Conservation (phyloP, 2,113 vertebrate genomes). For the Chamaetylas fuelleborni region DNA sequence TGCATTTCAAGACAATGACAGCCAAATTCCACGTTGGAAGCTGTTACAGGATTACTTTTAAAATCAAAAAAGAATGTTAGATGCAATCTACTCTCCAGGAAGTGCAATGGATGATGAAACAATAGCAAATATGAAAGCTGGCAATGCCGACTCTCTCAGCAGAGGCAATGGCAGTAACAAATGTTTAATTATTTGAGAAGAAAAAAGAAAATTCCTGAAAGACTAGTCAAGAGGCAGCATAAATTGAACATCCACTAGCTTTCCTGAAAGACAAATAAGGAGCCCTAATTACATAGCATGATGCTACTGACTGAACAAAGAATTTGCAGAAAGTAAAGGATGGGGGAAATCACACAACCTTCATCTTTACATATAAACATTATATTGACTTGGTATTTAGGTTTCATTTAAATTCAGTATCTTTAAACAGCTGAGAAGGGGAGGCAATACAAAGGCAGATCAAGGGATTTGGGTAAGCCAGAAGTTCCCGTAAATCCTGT, state of each 20-base stretch:
- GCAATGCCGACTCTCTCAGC: background rate
- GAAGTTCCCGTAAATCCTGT: background rate
- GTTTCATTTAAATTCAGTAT: background rate
- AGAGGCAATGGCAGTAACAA: background rate
- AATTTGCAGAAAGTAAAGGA: background rate
- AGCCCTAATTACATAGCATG: background rate
- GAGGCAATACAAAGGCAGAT: background rate
- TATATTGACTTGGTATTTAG: background rate
- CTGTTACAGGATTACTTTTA: background rate
- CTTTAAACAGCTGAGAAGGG: background rate
- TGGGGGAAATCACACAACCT: background rate
- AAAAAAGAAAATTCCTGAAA: constrained; percentile 40
- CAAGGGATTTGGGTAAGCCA: background rate
- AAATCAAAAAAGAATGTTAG: background rate
- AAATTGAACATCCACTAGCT: background rate
- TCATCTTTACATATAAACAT: background rate
- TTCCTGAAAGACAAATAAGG: constrained; percentile 26
- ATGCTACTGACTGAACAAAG: background rate
- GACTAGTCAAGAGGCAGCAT: constrained; percentile 16
- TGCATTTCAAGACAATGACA: background rate
- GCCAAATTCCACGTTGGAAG: background rate
- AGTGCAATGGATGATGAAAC: constrained; percentile 30
- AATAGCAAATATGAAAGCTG: constrained; percentile 9
- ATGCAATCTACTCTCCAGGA: constrained; percentile 25
- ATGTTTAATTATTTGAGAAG: constrained; percentile 31